Base-by-base conservation (phyloP, 35 echinoderm and acorn worm genomes). In the Apostichopus parvimensis region DNA sequence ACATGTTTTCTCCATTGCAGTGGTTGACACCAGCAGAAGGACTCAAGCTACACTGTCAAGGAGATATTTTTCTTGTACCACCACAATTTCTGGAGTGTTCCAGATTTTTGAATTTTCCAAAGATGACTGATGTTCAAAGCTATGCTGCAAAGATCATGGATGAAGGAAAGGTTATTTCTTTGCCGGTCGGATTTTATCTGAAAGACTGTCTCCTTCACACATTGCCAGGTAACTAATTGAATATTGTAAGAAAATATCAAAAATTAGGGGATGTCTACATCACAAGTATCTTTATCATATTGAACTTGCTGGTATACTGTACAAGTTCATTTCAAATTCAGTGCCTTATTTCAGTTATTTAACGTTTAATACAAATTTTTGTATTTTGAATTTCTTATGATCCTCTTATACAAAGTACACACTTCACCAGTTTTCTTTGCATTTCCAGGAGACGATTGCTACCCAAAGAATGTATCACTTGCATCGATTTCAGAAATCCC, bases 11-110 rank as follows among this genome's bases (percentile, higher is more conserved):
- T 73, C 8, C 1, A 90, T 73, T 90, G 22, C 87, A 91, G 89
- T 91, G 89, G 89, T 91, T 77, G 53, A 54, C 25, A 8, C 89
- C 89, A 53, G 75, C 71, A 5, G 89, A 91, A 55, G 89, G 57
- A 14, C 70, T 91, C 5, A 14, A 77, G 15, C 12, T 60, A 15
- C 54, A 65, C 9, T 86, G 28, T 60, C 9, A 65, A 86, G 55
- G 83, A 21, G 12, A 86, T 6, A 20, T 65, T 6, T 54, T 6
- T 9, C 55, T 86, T 13, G 15, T 20, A 6, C 83, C 83, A 57
- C 83, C 83, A 14, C 83, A 86, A 57, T 8, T 60, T 8, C n/a
- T 18, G 8, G 83, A 86, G 7, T 86, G 83, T 86, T 12, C 59
- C 21, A 57, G 52, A 59, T 25, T 56, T 22, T 60, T 86, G 83